Percentiles rank a stretch among this genome's conserved stretches.
Evolutionary conservation across 2,113 vertebrate species (phyloP).

Genomic region (Podarcis cretensis): DNA sequence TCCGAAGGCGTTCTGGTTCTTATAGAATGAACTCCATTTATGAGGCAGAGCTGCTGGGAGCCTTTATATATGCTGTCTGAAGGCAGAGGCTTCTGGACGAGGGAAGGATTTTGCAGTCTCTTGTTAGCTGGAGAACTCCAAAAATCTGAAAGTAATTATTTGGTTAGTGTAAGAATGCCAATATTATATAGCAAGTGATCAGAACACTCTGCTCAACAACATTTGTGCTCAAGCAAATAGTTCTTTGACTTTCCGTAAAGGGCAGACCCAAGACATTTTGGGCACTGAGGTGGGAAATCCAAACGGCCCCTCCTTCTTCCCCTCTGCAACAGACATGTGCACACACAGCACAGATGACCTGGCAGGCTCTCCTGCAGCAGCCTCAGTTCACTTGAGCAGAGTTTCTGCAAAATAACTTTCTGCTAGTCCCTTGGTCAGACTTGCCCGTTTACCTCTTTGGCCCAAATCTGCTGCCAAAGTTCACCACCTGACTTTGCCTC

Average conservation of each 20-base stretch:
- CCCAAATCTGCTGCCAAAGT: no score
- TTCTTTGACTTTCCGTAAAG: constrained; percentile 5
- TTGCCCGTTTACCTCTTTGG: not conserved
- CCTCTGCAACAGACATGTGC: no score
- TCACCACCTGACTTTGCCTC: not conserved
- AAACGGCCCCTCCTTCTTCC: no score
- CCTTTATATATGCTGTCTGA: constrained; percentile 73
- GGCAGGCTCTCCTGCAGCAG: not conserved
- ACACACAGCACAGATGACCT: not conserved
- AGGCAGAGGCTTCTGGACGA: constrained; percentile 73
- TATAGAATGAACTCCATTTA: constrained; percentile 87
- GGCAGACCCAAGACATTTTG: constrained; percentile 27
- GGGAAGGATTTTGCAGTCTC: constrained; percentile 73
- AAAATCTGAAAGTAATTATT: constrained; percentile 86
- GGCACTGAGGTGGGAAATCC: not conserved
- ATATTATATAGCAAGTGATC: constrained; percentile 51
- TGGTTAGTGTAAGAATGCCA: constrained; percentile 72
- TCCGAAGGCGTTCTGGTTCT: constrained; percentile 78
- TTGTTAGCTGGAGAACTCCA: constrained; percentile 88
- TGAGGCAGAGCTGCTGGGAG: constrained; percentile 77
- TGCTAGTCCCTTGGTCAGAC: not conserved
- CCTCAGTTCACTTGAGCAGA: not conserved
- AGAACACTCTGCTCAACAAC: constrained; percentile 31
- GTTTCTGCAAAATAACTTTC: not conserved
- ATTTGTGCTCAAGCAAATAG: constrained; percentile 8